A percentile compares a stretch with the other conserved stretches of the same genome.
These are phyloP conservation scores for Vultur gryphus DNA, from an alignment of 2,797 vertebrate species.

Conservation along the genomic window DNA sequence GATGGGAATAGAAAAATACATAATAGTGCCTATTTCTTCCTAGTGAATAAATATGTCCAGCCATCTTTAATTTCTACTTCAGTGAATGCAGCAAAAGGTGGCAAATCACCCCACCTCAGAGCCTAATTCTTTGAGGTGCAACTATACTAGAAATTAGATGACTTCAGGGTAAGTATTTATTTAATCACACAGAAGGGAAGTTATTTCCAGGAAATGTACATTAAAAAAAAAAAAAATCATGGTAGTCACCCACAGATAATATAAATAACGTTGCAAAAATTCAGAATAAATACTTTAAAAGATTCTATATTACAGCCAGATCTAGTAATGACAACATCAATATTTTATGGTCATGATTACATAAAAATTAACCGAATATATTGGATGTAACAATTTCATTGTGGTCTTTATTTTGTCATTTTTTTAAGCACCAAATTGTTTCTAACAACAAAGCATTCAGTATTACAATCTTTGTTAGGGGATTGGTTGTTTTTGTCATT, in stretches of 20 bases:
- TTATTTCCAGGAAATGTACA: neutral
- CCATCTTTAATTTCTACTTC: neutral
- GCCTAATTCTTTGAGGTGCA: neutral
- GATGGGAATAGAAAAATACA: neutral
- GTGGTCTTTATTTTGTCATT: fast-evolving
- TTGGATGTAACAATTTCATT: neutral
- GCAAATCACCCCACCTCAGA: neutral
- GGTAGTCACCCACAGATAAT: neutral
- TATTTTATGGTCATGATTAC: neutral
- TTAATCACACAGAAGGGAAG: neutral
- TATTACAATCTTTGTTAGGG: neutral
- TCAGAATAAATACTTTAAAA: neutral
- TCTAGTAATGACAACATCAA: neutral
- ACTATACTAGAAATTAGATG: neutral
- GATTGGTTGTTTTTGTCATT: neutral
- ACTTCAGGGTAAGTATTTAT: neutral
- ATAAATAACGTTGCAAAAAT: neutral
- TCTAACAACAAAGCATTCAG: neutral
- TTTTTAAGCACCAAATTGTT: neutral
- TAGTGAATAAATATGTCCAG: neutral
- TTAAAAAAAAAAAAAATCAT: neutral
- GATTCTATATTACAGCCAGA: neutral
- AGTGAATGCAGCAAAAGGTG: neutral
- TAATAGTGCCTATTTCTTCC: neutral
- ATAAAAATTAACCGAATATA: neutral